Conservation (phyloP, 2,888 invertebrate species). For the Pantelozetes paolii region DNA sequence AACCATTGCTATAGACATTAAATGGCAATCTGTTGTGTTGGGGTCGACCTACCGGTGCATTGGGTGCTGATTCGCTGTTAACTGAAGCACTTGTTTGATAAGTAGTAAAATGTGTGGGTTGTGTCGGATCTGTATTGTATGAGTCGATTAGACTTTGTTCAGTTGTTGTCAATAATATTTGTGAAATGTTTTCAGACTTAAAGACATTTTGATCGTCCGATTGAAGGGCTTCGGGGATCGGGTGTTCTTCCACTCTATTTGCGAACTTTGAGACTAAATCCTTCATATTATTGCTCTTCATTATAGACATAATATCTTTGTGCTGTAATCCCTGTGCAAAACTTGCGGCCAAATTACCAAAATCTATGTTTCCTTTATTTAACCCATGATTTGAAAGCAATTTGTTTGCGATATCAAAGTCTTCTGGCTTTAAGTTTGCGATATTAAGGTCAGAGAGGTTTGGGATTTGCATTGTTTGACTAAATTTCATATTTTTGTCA, state of each 20-base stretch:
- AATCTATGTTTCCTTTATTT: constrained; percentile 30
- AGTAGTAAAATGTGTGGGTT: background rate
- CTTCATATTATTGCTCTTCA: constrained; percentile 26
- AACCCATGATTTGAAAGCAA: constrained; percentile 23
- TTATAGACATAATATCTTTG: constrained; percentile 17
- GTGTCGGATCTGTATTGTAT: background rate
- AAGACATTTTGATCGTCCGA: background rate
- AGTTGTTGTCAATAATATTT: background rate
- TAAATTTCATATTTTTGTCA: background rate
- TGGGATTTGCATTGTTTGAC: constrained; percentile 9
- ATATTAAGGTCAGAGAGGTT: constrained; percentile 12
- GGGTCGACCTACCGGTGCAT: background rate
- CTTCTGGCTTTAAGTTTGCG: constrained; percentile 33
- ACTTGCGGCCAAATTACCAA: constrained; percentile 22
- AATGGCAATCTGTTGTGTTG: constrained; percentile 6
- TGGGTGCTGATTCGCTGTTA: background rate
- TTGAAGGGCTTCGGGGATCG: constrained; percentile 20
- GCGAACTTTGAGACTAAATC: constrained; percentile 27
- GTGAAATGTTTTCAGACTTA: background rate
- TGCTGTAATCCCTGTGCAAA: constrained; percentile 28
- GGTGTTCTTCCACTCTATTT: constrained; percentile 13
- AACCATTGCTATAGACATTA: background rate
- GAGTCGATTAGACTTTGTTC: background rate
- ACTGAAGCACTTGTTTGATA: background rate
- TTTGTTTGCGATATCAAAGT: constrained; percentile 29